Evolutionary conservation across 30 jellyfish, hydroid and myxozoan genomes (phyloP), one percentile per base, ranked within the genome.

Genomic region (Morbakka virulenta): DNA sequence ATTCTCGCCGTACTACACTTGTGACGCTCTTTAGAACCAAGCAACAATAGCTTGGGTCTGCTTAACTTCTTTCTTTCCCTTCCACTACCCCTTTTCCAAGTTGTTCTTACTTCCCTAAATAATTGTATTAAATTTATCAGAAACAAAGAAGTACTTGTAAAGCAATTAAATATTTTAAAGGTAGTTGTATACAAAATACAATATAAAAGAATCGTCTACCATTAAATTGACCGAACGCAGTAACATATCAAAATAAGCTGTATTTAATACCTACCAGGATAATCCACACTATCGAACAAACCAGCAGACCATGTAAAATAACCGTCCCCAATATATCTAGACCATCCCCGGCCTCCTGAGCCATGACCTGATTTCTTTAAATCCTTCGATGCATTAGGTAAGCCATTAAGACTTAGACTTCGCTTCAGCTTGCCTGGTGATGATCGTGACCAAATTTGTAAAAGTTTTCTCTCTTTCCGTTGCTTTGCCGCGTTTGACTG

Each of bases 321-420:
- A 25, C 96, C 98, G 28, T 79, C 96, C 1, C 98, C 98, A 75
- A 84, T 85, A 76, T 69, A 86, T 21, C 94, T 80, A 17, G 96
- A 84, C 98, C 98, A 92, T 26, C 98, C 98, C 28, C 82, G 77
- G 30, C 96, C 98, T 51, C 75, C 52, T 29, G 76, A 88, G 23
- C 66, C 32, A 12, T 79, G 83, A 20, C 64, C 76, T 14, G 64
- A 52, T 28, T 36, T 52, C 66, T 76, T 79, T n/a, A 4, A 36
- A 3, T 50, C 57, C 77, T 75, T 85, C 9, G 80, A 33, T 20
- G 80, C 36, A 1, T 80, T 24, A 22, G 72, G 77, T 48, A 92
- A 48, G 47, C 93, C 80, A 35, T 92, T 96, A n/a, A 85, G 69
- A 63, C 96, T 85, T 21, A 81, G 50, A 73, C 96, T 79, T 63